A percentile compares a stretch with the other conserved stretches of the same genome.
phyloP scores from a whole-genome alignment of 2,888 invertebrate species.

The Phyllotreta cruciferae region DNA sequence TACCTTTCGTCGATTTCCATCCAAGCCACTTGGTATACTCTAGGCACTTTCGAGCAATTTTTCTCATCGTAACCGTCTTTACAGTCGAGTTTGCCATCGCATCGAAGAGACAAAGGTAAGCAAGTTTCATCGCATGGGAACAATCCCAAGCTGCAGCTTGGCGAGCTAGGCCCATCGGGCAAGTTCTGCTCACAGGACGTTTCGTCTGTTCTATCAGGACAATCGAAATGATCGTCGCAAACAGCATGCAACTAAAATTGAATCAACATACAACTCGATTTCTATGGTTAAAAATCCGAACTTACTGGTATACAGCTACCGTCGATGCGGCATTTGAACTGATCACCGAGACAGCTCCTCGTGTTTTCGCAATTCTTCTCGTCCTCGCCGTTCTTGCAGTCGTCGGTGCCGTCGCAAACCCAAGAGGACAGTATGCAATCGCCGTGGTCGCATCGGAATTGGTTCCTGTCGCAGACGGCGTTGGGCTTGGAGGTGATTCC shows the following conservation, averaged over 20 bases:
- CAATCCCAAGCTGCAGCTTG: slow-evolving; percentile 62
- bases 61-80: slow-evolving; percentile 77
- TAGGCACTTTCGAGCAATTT: slow-evolving; percentile 63
- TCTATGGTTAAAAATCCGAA: neutral
- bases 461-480: slow-evolving; percentile 62
- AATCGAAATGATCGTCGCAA: slow-evolving; percentile 65
- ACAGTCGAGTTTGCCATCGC: slow-evolving; percentile 76
- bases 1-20: slow-evolving; percentile 68
- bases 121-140: slow-evolving; percentile 71
- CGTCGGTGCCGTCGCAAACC: slow-evolving; percentile 68
- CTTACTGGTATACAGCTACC: slow-evolving; percentile 67
- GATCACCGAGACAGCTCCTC: slow-evolving; percentile 56
- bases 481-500: slow-evolving; percentile 14
- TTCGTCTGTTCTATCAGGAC: slow-evolving; percentile 67
- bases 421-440: slow-evolving; percentile 68
- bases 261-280: neutral
- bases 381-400: slow-evolving; percentile 69
- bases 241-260: slow-evolving; percentile 51
- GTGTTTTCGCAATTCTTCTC: slow-evolving; percentile 60
- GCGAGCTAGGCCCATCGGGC: slow-evolving; percentile 57
- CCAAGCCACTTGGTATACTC: slow-evolving; percentile 63
- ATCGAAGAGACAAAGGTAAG: slow-evolving; percentile 66
- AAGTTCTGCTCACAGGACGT: slow-evolving; percentile 52
- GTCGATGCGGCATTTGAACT: slow-evolving; percentile 69
- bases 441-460: slow-evolving; percentile 66